Evolutionary conservation across 2,113 vertebrate genomes (phyloP), one percentile per base, ranked within the genome.

Genomic region (Natator depressus): DNA sequence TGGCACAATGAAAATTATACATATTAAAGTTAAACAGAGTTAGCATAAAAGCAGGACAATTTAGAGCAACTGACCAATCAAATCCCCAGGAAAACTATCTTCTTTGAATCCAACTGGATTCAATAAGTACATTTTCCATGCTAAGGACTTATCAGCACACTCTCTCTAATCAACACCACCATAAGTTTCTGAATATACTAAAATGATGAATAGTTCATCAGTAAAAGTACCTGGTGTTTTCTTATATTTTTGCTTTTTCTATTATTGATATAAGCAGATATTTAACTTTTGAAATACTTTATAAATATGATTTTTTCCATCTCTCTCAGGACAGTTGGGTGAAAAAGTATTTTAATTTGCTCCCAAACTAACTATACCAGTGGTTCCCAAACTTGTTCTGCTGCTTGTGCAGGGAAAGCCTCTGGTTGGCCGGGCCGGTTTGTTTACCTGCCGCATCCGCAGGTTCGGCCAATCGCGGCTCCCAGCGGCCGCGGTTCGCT

Each of bases 31-130:
- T 51, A 20, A 89, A 35, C 55, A 47, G 90, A 95, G 93, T 79
- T 79, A 69, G 84, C 75, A 69, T 85, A 79, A 92, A 84, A 42
- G 51, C 75, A 91, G 92, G 91, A 80, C 78, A 82, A n/a, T 79
- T 93, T 88, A 87, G 95, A 92, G 83, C 19, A 81, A 84, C 2
- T 80, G 29, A 88, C 89, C 20, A 82, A 78, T n/a, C 90, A 88
- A 92, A 96, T 49, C 29, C 80, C 88, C 57, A 83, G 53, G 29
- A 89, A 86, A 46, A 27, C 0, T 29, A 35, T 7, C 54, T 53
- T 94, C 84, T n/a, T 87, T 59, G 62, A 93, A 89, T 65, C 10
- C 27, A 72, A 47, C 46, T 90, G 62, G 49, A 92, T 78, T 78
- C 16, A 65, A 17, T 19, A 75, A 0, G 14, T n/a, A 51, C 6